Base-by-base conservation (phyloP, 2,888 invertebrate genomes). In the Timema podura region DNA sequence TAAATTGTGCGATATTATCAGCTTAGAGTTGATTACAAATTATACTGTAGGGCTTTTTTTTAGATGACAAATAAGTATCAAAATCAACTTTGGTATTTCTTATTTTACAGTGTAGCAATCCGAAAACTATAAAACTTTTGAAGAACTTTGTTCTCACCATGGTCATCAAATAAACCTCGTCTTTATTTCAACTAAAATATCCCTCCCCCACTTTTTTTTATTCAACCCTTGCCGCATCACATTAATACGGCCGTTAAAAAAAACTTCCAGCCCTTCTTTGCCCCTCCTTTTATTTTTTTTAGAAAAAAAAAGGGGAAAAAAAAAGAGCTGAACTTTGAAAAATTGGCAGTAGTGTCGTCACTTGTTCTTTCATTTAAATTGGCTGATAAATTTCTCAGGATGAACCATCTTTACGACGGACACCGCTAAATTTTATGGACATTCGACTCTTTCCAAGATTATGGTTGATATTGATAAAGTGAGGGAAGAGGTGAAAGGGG, bases 351-450 rank as follows among this genome's bases (percentile, higher is more conserved):
- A 71, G 68, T 64, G 48, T 64, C 67, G 69, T 59, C 70, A 68
- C 73, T 72, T 74, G 74, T 73, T 68, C 71, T 67, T 71, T 71
- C 73, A 72, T 73, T 73, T 74, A 72, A 74, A 73, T 73, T 71
- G 72, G 72, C 74, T 73, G 73, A 74, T 74, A 73, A 74, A 74
- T 73, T 69, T 69, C 57, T 71, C 51, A 48, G 54, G 66, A 15
- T 65, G 66, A 68, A 68, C 51, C 54, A 67, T 73, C 71, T 48
- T 65, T 45, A 47, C 13, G 10, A 15, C 67, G 64, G 71, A 68
- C 71, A 73, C 45, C 67, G 46, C 70, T 67, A 70, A 68, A 68
- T 71, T 71, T 72, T 70, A 71, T 69, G 70, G 71, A 71, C 71
- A 71, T 57, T 69, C 71, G 71, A 68, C 69, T 57, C 64, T 68